phyloP scores from a whole-genome alignment of 2,113 vertebrate species.

The Psophia crepitans region DNA sequence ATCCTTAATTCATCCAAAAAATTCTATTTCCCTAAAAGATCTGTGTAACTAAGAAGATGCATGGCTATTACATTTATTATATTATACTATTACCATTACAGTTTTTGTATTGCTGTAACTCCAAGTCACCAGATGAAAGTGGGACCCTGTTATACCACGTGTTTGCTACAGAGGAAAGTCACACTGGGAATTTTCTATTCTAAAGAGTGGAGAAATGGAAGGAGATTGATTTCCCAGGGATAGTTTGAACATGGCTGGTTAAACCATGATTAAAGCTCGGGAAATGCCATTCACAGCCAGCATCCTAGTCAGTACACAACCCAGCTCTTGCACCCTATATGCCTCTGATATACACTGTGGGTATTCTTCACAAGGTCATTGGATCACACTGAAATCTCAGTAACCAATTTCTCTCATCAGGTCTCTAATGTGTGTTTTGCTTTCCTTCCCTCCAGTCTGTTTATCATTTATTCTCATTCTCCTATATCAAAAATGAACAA shows the following conservation, averaged over 20 bases:
- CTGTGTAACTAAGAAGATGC: neutral
- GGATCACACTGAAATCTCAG: neutral
- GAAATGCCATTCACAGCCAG: neutral
- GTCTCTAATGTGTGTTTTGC: slow-evolving; percentile 25
- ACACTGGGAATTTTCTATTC: neutral
- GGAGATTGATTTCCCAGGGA: neutral
- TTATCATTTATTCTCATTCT: slow-evolving; percentile 56
- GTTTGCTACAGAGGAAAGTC: neutral
- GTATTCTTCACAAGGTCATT: neutral
- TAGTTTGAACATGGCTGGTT: neutral
- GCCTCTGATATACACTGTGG: neutral
- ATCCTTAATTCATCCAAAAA: neutral
- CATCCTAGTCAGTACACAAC: neutral
- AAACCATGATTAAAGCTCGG: neutral
- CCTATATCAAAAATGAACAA: slow-evolving; percentile 41
- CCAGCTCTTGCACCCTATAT: neutral
- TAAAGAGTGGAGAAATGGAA: neutral
- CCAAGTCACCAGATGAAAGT: neutral
- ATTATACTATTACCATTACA: neutral
- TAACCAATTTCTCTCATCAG: slow-evolving; percentile 3
- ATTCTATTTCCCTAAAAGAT: neutral
- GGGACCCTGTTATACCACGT: neutral
- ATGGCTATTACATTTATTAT: neutral
- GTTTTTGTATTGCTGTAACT: neutral
- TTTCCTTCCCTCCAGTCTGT: slow-evolving; percentile 37